Percentiles rank a stretch among this genome's conserved stretches.
Conservation (phyloP, 2,113 vertebrate species). For the Eulemur rufifrons region DNA sequence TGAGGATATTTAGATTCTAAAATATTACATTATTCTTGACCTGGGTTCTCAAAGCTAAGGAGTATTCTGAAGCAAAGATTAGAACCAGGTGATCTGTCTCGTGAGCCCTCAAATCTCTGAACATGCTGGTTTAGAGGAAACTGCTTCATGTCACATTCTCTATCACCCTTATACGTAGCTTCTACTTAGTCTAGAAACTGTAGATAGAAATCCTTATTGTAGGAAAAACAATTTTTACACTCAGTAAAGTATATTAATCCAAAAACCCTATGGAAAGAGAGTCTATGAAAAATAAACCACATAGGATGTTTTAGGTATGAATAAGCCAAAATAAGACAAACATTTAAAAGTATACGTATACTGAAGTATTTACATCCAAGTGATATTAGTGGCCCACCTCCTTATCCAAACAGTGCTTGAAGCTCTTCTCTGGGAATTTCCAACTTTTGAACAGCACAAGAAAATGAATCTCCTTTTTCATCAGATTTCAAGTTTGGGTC, state of each 20-base stretch:
- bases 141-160: background rate
- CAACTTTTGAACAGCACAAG: background rate
- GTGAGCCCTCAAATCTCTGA: background rate
- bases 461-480: background rate
- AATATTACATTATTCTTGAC: background rate
- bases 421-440: background rate
- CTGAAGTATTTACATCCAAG: background rate
- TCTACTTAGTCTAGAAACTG: background rate
- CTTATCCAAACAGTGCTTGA: background rate
- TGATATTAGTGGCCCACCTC: background rate
- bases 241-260: background rate
- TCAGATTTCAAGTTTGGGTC: background rate
- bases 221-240: background rate
- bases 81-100: background rate
- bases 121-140: background rate
- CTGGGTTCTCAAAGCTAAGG: background rate
- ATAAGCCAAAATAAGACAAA: background rate
- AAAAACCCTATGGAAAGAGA: background rate
- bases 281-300: background rate
- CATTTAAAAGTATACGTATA: background rate
- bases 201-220: background rate
- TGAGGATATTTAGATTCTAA: background rate
- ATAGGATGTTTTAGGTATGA: background rate
- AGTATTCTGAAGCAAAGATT: background rate
- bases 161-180: background rate